These are phyloP conservation scores for Denticeps clupeoides DNA, from an alignment of 2,797 vertebrate species.

Conservation along the genomic window DNA sequence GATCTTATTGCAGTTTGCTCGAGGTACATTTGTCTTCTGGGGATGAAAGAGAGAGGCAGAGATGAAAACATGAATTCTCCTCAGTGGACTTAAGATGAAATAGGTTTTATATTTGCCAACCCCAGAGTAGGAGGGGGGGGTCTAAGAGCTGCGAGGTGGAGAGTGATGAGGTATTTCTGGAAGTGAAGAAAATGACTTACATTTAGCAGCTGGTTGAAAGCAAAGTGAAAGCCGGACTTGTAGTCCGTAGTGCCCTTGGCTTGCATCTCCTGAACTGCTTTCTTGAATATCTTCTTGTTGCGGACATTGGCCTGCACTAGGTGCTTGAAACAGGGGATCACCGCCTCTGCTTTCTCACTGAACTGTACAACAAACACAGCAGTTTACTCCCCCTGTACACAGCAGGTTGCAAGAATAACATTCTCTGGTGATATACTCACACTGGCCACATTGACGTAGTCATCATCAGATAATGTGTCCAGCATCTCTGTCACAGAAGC, in stretches of 20 bases:
- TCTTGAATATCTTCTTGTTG: conserved; percentile 98
- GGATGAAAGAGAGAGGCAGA: too few relatives aligned
- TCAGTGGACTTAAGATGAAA: too few relatives aligned
- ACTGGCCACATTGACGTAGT: conserved; percentile 92
- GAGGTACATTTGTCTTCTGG: conserved; percentile 79
- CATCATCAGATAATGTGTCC: conserved; percentile 91
- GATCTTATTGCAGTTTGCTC: conserved; percentile 98
- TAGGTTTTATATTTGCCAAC: too few relatives aligned
- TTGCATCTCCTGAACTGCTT: conserved; percentile 87
- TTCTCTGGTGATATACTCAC: conserved; percentile 50
- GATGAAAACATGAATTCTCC: too few relatives aligned
- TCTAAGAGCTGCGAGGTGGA: not conserved
- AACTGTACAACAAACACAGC: conserved; percentile 58
- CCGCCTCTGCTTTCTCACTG: conserved; percentile 89
- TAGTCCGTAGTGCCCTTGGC: conserved; percentile 97
- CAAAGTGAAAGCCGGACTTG: conserved; percentile 94
- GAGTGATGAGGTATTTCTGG: not conserved
- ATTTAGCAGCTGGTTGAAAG: conserved; percentile 94
- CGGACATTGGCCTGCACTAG: conserved; percentile 94
- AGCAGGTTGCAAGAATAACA: not conserved
- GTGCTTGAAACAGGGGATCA: conserved; percentile 94
- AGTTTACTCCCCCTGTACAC: not conserved
- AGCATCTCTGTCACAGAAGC: conserved; percentile 93
- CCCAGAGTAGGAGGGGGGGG: not conserved
- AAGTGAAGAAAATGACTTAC: conserved; percentile 52